Evolutionary conservation across 2,888 invertebrate genomes (phyloP).

Genomic region (Trilocha varians): DNA sequence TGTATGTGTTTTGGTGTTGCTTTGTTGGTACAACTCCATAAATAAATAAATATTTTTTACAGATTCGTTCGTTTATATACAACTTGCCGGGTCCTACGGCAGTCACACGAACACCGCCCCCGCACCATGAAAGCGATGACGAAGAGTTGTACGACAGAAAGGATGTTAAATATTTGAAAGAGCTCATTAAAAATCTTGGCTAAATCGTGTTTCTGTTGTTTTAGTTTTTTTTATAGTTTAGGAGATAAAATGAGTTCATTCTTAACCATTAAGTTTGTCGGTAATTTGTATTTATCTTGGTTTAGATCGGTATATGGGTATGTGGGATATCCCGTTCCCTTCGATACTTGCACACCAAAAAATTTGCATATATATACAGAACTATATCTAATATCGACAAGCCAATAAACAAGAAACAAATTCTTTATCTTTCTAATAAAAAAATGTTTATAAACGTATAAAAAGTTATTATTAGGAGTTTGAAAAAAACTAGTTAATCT

Average conservation of each 20-base stretch:
- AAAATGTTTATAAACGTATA: too few species aligned
- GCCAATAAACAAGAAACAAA: not conserved
- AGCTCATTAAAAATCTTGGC: conserved; percentile 60
- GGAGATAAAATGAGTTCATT: not conserved
- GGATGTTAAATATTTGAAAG: conserved; percentile 48
- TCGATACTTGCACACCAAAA: too few species aligned
- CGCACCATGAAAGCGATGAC: conserved; percentile 23
- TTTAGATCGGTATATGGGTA: too few species aligned
- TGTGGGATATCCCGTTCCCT: too few species aligned
- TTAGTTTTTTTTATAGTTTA: conserved; percentile 12
- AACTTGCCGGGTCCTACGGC: conserved; percentile 31
- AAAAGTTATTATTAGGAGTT: too few species aligned
- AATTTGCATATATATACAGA: not conserved
- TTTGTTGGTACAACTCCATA: not conserved
- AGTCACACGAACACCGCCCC: conserved; percentile 14
- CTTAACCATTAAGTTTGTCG: too few species aligned
- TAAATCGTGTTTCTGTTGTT: conserved; percentile 19
- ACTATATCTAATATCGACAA: not conserved
- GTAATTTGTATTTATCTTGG: too few species aligned
- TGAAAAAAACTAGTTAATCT: too few species aligned
- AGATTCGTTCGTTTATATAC: conserved; percentile 40
- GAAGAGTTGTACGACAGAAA: conserved; percentile 44
- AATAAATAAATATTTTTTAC: not conserved
- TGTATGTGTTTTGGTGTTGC: too few species aligned
- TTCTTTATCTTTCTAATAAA: too few species aligned